These are phyloP conservation scores for Panorpa germanica DNA, from an alignment of 2,888 invertebrate species.

Conservation along the genomic window DNA sequence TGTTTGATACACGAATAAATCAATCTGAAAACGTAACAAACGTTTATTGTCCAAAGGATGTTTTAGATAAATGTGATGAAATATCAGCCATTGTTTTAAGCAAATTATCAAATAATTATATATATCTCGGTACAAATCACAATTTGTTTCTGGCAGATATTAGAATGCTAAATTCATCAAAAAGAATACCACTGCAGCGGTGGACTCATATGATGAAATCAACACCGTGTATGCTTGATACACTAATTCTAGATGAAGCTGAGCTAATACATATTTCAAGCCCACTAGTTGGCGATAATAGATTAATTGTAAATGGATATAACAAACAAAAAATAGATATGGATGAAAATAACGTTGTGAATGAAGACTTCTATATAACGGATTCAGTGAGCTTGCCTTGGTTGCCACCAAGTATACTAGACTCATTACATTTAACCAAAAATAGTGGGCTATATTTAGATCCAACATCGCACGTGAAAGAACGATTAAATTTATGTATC, in stretches of 20 bases:
- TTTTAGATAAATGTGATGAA: conserved; percentile 15
- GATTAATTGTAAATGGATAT: conserved; percentile 18
- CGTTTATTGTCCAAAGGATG: conserved; percentile 8
- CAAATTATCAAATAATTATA: conserved; percentile 16
- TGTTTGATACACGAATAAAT: conserved; percentile 17
- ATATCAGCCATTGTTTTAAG: conserved; percentile 17
- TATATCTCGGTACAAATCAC: conserved; percentile 21
- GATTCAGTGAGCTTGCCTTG: conserved; percentile 17
- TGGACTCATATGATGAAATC: conserved; percentile 21
- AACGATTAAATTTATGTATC: conserved; percentile 17
- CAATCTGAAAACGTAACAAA: conserved; percentile 14
- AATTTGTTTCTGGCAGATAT: conserved; percentile 19
- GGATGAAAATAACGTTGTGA: conserved; percentile 1
- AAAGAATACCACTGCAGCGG: too few relatives aligned
- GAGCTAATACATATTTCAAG: conserved; percentile 19
- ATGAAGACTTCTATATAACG: conserved; percentile 11
- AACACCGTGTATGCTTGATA: conserved; percentile 18
- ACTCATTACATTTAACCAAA: conserved; percentile 15
- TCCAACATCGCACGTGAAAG: conserved; percentile 15
- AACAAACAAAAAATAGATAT: too few relatives aligned
- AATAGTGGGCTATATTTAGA: conserved; percentile 15
- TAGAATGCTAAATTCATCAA: conserved; percentile 12
- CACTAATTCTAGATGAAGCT: conserved; percentile 12
- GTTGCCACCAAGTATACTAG: conserved; percentile 16
- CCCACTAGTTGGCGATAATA: conserved; percentile 16